phyloP scores from a whole-genome alignment of 2,113 vertebrate species.

The Illadopsis cleaveri region DNA sequence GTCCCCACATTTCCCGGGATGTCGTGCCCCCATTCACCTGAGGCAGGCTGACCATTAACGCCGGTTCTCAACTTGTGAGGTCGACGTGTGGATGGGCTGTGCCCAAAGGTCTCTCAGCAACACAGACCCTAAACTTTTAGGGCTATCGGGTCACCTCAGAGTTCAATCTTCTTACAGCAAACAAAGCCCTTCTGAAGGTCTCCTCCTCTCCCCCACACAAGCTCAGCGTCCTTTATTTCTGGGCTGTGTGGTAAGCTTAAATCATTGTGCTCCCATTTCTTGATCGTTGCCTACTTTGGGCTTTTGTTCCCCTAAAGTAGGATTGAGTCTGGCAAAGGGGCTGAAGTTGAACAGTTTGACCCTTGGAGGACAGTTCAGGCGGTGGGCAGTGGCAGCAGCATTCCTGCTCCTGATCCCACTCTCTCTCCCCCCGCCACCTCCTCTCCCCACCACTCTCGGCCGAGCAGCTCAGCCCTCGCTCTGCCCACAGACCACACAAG shows the following conservation, averaged over 20 bases:
- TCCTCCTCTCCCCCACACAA: constrained; percentile 26
- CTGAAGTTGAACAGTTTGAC: constrained; percentile 82
- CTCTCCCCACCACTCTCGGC: background rate
- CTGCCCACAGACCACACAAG: constrained; percentile 68
- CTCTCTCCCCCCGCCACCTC: background rate
- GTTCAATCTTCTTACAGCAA: constrained; percentile 73
- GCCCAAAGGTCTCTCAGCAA: constrained; percentile 61
- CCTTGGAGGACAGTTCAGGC: constrained; percentile 72
- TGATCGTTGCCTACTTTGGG: constrained; percentile 66
- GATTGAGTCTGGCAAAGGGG: constrained; percentile 67
- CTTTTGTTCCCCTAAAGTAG: constrained; percentile 77
- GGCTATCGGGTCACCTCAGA: constrained; percentile 66
- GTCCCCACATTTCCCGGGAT: background rate
- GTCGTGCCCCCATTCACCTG: background rate
- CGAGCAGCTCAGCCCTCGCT: fast-evolving
- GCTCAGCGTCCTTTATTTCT: constrained; percentile 58
- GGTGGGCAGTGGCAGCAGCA: constrained; percentile 12
- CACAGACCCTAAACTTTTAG: constrained; percentile 74
- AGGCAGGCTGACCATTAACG: background rate
- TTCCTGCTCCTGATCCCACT: background rate
- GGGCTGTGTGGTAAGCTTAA: constrained; percentile 71
- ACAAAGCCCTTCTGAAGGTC: constrained; percentile 76
- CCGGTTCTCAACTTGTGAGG: constrained; percentile 70
- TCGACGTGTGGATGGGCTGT: constrained; percentile 46
- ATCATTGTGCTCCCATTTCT: constrained; percentile 71